phyloP scores from a whole-genome alignment of 2,797 vertebrate species.

The Labroides dimidiatus region DNA sequence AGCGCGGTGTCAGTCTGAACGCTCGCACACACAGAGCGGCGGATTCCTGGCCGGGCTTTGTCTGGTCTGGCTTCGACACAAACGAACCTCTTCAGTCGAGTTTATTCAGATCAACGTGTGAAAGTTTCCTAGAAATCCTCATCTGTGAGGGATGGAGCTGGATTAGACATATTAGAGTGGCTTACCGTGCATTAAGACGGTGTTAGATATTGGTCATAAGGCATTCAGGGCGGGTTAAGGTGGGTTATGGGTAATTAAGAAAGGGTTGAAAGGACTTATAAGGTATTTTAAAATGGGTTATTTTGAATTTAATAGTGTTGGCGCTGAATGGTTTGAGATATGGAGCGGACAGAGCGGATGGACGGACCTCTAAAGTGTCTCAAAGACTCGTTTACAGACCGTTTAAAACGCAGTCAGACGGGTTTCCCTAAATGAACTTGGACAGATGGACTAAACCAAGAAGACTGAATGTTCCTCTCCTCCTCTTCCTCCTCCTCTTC shows the following conservation, averaged over 20 bases:
- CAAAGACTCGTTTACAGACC: neutral
- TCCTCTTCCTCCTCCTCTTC: conserved; percentile 24
- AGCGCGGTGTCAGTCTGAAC: conserved; percentile 14
- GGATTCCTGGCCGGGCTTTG: neutral
- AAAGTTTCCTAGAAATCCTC: neutral
- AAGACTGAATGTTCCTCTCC: conserved; percentile 15
- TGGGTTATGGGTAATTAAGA: neutral
- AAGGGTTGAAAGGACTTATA: neutral
- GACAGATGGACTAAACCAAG: conserved; percentile 10
- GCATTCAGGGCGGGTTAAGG: neutral
- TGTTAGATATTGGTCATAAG: neutral
- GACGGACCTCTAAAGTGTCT: neutral
- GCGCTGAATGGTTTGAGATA: neutral
- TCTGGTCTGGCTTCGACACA: neutral
- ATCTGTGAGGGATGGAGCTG: neutral
- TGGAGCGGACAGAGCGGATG: neutral
- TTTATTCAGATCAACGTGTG: neutral
- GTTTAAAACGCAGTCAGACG: conserved; percentile 2
- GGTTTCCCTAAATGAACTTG: neutral
- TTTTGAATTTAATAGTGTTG: neutral
- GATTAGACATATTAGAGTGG: neutral
- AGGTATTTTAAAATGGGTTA: neutral
- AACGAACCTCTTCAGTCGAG: neutral
- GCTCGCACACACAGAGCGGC: neutral
- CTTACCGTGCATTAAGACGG: neutral